Evolutionary conservation across 2,113 vertebrate genomes (phyloP), one percentile per base, ranked within the genome.

Genomic region (Urocitellus parryii): DNA sequence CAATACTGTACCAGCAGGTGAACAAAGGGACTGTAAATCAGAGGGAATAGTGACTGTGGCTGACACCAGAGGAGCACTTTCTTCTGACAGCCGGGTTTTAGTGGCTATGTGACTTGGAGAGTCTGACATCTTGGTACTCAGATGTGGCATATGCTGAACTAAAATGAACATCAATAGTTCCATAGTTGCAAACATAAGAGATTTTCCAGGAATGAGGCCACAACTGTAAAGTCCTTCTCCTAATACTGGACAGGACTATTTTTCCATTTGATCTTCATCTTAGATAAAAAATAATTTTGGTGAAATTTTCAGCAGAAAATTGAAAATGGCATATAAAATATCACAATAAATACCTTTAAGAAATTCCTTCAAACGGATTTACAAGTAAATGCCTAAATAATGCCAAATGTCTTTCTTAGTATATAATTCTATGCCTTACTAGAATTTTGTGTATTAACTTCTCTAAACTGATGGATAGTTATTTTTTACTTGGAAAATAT

Each of bases 111-210:
- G 99, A 98, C 99, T 99, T 72, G 99, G 99, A 22, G 99, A 99
- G 97, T 99, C 99, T 0, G 98, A 99, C 96, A 99, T 98, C 97
- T 99, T 99, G 24, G 99, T 98, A 86, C 99, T 99, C 72, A 99
- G 99, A 72, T 99, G 99, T 0, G 99, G 99, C 39, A 42, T 42
- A 42, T 42, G 39, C 39, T 5, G 39, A 42, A 42, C 39, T 42
- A 42, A 42, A 42, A 99, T 99, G 97, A 99, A 99, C 98, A 99
- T 99, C 18, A 99, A 98, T 92, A 99, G 98, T 97, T 99, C 99
- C 99, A 99, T 99, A n/a, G 99, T 99, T 37, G 99, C 99, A 95
- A 99, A 99, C 88, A 99, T 99, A 99, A n/a, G 98, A 94, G 99
- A 99, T 97, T 99, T 99, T 74, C 99, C 99, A 9, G 99, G 99